phyloP scores from a whole-genome alignment of 2,888 invertebrate genomes.

The Ornithoptera alexandrae region DNA sequence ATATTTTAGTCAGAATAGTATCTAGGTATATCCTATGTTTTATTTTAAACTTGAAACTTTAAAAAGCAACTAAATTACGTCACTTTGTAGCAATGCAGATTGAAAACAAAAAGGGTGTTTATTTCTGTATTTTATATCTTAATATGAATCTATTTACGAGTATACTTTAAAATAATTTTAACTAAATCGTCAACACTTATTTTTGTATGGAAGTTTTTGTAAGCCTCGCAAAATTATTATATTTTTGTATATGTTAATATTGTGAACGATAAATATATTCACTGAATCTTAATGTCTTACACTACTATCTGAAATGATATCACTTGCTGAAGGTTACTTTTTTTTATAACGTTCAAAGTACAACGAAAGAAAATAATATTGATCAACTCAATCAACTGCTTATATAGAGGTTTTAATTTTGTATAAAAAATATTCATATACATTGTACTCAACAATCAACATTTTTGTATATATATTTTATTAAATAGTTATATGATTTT shows the following conservation, averaged over 20 bases:
- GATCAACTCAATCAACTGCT: no score
- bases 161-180: neutral
- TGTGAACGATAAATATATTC: neutral
- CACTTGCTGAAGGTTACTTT: slow-evolving; percentile 1
- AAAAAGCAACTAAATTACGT: slow-evolving; percentile 1
- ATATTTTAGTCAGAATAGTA: neutral
- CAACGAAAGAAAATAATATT: no score
- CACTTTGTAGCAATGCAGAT: slow-evolving; percentile 22
- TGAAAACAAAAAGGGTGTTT: neutral
- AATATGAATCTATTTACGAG: neutral
- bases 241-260: neutral
- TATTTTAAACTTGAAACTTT: neutral
- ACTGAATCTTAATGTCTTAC: neutral
- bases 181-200: neutral
- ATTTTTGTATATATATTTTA: neutral
- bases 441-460: neutral
- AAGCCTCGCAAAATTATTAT: neutral
- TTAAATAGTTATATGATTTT: neutral
- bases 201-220: neutral
- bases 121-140: neutral
- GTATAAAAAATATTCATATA: no score
- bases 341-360: no score
- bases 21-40: neutral
- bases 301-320: neutral
- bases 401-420: no score